Evolutionary conservation across 2,888 invertebrate species (phyloP), one percentile per base, ranked within the genome.

Genomic region (Pinctada fucata): DNA sequence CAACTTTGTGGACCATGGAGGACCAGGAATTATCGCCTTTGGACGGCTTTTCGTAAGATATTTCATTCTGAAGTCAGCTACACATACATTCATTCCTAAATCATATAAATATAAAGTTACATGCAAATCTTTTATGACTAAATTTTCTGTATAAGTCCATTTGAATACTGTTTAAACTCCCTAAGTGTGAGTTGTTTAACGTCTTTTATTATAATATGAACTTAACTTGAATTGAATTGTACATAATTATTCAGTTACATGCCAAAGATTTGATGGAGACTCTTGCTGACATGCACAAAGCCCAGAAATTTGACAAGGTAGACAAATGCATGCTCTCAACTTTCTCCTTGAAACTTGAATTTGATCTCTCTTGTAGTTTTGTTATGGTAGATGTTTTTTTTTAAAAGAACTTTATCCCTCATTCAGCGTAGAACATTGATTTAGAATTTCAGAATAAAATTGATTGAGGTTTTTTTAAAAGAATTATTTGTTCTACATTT

Each of bases 1-100:
- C 69, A 94, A 94, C 90, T 95, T 94, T 92, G 94, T 93, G 52
- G 95, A 95, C 88, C 95, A 95, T 88, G 95, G 95, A 69, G 94
- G 93, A 16, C 93, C 94, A 10, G 94, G 94, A 6, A 85, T 95
- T 51, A 89, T 95, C 58, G 93, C 93, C 2, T 95, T 94, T 89
- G 94, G 94, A 3, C 79, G 86, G 4, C 91, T 80, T 50, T 82
- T 83, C 75, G 90, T 90, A 82, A 87, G 87, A 16, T n/a, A 71
- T 71, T 31, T 13, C 16, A 49, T 6, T 68, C 16, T 45, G n/a
- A 10, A 58, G n/a, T 58, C 10, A 58, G 8, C 8, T 74, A 66
- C 3, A 31, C 3, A 16, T 50, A 8, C 50, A 16, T 5, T 47
- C 3, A n/a, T 68, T 13, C 5, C 49, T 69, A 3, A 47, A 48